phyloP scores from a whole-genome alignment of 2,113 vertebrate species.

The Petromus typicus region DNA sequence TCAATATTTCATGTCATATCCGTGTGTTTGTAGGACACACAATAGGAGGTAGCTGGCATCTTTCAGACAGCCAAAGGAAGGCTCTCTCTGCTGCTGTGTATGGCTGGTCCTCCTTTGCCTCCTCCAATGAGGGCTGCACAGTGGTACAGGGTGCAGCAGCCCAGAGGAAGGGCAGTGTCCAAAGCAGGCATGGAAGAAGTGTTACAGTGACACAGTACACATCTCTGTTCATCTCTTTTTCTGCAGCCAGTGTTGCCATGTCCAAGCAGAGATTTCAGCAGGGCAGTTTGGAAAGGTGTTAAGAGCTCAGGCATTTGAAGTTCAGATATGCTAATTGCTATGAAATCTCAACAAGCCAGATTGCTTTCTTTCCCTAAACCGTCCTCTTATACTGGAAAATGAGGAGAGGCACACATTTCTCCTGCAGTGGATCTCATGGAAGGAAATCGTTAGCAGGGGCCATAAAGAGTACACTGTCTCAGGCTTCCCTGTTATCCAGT shows the following conservation, averaged over 20 bases:
- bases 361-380: not conserved
- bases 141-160: not conserved
- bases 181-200: not conserved
- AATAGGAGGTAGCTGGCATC: constrained; percentile 12
- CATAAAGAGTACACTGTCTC: not conserved
- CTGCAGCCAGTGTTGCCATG: not conserved
- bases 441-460: not conserved
- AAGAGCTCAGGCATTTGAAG: not conserved
- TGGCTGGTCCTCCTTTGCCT: not conserved
- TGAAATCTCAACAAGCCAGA: not conserved
- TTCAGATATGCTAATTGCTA: rapidly evolving
- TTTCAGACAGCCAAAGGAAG: constrained; percentile 51
- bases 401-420: not conserved
- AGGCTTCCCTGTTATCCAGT: not conserved
- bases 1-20: constrained; percentile 51
- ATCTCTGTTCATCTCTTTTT: not conserved
- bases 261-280: not conserved
- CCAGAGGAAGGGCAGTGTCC: not conserved
- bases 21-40: not conserved
- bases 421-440: not conserved
- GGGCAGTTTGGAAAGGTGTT: not conserved
- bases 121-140: not conserved
- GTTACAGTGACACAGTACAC: not conserved
- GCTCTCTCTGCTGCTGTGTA: not conserved
- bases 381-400: not conserved